phyloP scores from a whole-genome alignment of 1,140 invertebrate genomes.

The Zophobas atratus region DNA sequence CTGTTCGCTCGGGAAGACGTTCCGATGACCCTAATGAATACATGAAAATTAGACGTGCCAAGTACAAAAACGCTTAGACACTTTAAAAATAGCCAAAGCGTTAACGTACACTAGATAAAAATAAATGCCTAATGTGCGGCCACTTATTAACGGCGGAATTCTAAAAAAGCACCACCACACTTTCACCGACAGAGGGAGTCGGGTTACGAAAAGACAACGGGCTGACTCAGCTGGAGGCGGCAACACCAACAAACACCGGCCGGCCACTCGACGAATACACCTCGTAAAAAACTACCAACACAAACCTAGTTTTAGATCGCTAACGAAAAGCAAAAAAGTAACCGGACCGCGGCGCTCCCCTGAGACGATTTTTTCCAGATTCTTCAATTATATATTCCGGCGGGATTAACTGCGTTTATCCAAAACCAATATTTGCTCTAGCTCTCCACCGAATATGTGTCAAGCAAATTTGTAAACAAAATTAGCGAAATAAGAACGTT shows the following conservation, averaged over 20 bases:
- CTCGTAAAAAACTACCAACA: no score
- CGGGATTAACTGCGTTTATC: slow-evolving; percentile 2
- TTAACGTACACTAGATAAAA: slow-evolving; percentile 33
- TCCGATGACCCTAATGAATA: slow-evolving; percentile 49
- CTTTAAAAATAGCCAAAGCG: slow-evolving; percentile 34
- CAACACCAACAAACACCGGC: background rate
- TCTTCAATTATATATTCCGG: no score
- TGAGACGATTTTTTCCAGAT: no score
- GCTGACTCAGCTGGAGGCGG: background rate
- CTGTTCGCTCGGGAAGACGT: background rate
- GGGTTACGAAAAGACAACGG: background rate
- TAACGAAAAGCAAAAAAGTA: no score
- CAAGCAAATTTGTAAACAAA: background rate
- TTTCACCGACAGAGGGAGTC: background rate
- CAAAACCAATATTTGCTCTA: slow-evolving; percentile 13
- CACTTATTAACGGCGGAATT: slow-evolving; percentile 6
- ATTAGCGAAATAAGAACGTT: background rate
- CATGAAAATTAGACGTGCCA: slow-evolving; percentile 43
- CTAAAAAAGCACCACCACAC: slow-evolving; percentile 16
- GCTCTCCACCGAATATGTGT: background rate
- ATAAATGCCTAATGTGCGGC: slow-evolving; percentile 30
- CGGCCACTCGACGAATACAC: background rate
- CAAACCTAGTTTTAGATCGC: no score
- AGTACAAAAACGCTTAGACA: slow-evolving; percentile 40
- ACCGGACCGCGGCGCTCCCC: no score